phyloP scores from a whole-genome alignment of 2,797 vertebrate species.

The Apogon hyalosoma region DNA sequence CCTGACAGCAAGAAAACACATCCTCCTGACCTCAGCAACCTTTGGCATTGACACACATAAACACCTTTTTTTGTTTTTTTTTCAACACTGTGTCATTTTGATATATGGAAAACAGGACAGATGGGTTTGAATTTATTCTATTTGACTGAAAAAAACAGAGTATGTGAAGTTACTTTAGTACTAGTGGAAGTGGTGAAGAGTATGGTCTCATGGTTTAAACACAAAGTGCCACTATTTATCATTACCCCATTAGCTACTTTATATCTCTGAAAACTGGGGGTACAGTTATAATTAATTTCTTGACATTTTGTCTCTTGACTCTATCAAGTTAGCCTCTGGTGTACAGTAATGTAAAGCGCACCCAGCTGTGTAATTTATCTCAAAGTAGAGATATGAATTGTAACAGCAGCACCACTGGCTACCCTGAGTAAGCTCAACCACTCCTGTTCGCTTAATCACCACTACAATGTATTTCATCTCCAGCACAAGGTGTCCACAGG shows the following conservation, averaged over 20 bases:
- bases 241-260: background rate
- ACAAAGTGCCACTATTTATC: background rate
- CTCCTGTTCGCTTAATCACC: constrained; percentile 36
- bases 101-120: background rate
- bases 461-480: constrained; percentile 14
- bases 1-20: constrained; percentile 53
- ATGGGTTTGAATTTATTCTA: background rate
- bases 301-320: constrained; percentile 1
- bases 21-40: constrained; percentile 52
- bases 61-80: constrained; percentile 41
- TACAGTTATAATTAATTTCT: constrained; percentile 12
- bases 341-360: constrained; percentile 14
- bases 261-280: background rate
- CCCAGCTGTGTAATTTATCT: constrained; percentile 22
- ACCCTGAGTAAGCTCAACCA: constrained; percentile 5
- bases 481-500: constrained; percentile 10
- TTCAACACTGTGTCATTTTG: background rate
- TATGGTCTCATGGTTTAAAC: background rate
- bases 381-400: constrained; percentile 20
- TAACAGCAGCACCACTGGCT: constrained; percentile 18
- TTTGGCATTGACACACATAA: constrained; percentile 35
- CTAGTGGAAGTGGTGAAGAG: background rate
- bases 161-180: background rate
- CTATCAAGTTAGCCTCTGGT: background rate
- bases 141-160: constrained; percentile 3